phyloP scores from a whole-genome alignment of 2,888 invertebrate genomes.

The Hoplodrina ambigua region DNA sequence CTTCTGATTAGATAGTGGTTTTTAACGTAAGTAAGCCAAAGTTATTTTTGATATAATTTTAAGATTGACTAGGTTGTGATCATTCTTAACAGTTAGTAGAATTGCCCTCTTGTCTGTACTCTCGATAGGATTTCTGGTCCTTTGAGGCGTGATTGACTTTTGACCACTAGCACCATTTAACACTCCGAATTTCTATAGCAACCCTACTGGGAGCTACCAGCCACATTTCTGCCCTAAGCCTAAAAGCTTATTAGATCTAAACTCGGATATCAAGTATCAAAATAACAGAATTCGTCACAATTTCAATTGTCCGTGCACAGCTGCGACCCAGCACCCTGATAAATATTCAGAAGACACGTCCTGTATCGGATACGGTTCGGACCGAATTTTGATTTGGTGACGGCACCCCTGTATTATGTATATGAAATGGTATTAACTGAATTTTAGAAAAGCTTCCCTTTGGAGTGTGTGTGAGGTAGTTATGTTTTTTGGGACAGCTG shows the following conservation, averaged over 20 bases:
- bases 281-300: slow-evolving; percentile 66
- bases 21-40: no score
- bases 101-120: no score
- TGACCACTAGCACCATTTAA: neutral
- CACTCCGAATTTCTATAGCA: neutral
- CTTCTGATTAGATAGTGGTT: no score
- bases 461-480: slow-evolving; percentile 2
- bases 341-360: slow-evolving; percentile 76
- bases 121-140: neutral
- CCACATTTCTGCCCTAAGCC: no score
- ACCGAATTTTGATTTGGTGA: slow-evolving; percentile 72
- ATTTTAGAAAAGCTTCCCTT: slow-evolving; percentile 53
- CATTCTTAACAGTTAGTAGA: no score
- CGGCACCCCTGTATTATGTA: slow-evolving; percentile 58
- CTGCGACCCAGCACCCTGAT: slow-evolving; percentile 67
- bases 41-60: no score
- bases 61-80: no score
- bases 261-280: slow-evolving; percentile 44
- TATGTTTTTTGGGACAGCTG: slow-evolving; percentile 26
- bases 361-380: slow-evolving; percentile 53
- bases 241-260: slow-evolving; percentile 45
- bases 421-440: slow-evolving; percentile 63
- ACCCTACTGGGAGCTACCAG: neutral
- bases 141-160: neutral
- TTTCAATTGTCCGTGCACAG: slow-evolving; percentile 68